A percentile compares a stretch with the other conserved stretches of the same genome.
These are phyloP conservation scores for Drosophila malerkotliana DNA, from an alignment of 1,140 invertebrate species.

Conservation along the genomic window DNA sequence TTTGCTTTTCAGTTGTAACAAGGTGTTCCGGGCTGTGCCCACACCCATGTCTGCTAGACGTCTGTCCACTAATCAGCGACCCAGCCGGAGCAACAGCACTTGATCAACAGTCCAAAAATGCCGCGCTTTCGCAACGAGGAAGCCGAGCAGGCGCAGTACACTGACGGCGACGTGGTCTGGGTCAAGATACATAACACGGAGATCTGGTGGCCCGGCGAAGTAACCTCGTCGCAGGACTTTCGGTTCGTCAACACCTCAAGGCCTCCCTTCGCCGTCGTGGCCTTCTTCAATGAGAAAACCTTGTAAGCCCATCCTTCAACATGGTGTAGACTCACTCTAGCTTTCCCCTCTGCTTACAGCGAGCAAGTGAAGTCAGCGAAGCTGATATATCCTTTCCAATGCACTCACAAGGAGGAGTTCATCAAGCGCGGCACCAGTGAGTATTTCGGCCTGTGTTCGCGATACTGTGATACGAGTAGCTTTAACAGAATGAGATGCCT, in stretches of 20 bases:
- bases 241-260: conserved; percentile 86
- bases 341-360: conserved; percentile 85
- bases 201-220: conserved; percentile 92
- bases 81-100: background rate
- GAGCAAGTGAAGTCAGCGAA: conserved; percentile 90
- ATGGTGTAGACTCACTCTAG: background rate
- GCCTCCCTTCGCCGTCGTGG: conserved; percentile 90
- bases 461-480: no score
- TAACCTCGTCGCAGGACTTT: conserved; percentile 85
- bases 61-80: background rate
- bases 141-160: conserved; percentile 83
- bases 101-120: conserved; percentile 24
- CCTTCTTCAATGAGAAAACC: conserved; percentile 92
- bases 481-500: no score
- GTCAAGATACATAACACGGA: conserved; percentile 88
- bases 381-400: conserved; percentile 90
- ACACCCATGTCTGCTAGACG: background rate
- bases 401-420: conserved; percentile 90
- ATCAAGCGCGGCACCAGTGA: conserved; percentile 91
- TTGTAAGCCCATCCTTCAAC: conserved; percentile 87
- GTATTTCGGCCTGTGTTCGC: conserved; percentile 64
- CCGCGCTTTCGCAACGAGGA: conserved; percentile 57
- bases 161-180: conserved; percentile 91
- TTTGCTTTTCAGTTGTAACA: conserved; percentile 11
- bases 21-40: conserved; percentile 1